Evolutionary conservation across 1,140 invertebrate genomes (phyloP).

Genomic region (Drosophila persimilis): DNA sequence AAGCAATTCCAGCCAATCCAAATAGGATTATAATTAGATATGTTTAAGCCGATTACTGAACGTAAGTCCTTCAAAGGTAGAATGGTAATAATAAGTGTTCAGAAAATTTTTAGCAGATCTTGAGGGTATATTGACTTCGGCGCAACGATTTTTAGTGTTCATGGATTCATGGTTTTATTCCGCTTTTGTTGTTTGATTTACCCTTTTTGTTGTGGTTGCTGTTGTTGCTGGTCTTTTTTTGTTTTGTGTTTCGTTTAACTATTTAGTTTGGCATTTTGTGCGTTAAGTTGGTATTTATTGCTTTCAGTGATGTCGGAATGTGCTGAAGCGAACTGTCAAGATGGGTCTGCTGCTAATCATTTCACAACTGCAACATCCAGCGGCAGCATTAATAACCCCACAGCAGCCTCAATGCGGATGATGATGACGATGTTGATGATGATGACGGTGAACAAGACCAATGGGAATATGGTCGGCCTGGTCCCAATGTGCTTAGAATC

Average conservation of each 20-base stretch:
- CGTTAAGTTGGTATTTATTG: constrained; percentile 83
- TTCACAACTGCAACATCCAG: constrained; percentile 54
- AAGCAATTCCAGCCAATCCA: no score
- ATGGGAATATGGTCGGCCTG: constrained; percentile 46
- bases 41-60: no score
- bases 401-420: neutral
- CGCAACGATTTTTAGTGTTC: no score
- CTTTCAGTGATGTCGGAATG: constrained; percentile 82
- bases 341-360: constrained; percentile 75
- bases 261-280: constrained; percentile 83
- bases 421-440: neutral
- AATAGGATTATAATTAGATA: no score
- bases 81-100: no score
- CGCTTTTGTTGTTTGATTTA: constrained; percentile 29
- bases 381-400: constrained; percentile 67
- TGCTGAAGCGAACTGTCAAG: constrained; percentile 64
- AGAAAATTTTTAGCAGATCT: no score
- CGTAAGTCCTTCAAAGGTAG: no score
- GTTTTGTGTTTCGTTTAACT: constrained; percentile 64
- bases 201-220: constrained; percentile 11
- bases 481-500: constrained; percentile 64
- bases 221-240: constrained; percentile 11
- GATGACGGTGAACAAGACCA: constrained; percentile 27
- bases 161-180: constrained; percentile 3
- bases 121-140: no score